Conservation (phyloP, 2,113 vertebrate species). For the Etheostoma spectabile region DNA sequence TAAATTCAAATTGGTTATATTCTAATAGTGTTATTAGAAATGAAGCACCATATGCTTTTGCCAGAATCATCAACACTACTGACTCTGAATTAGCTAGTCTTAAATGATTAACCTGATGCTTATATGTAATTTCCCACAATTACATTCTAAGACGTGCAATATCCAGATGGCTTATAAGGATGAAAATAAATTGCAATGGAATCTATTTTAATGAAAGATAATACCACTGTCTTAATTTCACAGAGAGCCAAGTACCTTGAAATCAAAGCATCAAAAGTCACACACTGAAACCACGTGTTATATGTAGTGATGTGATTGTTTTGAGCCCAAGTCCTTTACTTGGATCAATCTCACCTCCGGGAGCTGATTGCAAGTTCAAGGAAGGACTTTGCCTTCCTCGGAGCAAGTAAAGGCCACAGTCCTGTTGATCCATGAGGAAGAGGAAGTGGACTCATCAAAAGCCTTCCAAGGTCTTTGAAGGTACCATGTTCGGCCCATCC, state of each 20-base stretch:
- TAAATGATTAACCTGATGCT: constrained; percentile 26
- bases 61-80: constrained; percentile 6
- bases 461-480: constrained; percentile 72
- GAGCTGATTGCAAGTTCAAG: constrained; percentile 52
- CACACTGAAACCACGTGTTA: constrained; percentile 4
- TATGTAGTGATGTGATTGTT: constrained; percentile 18
- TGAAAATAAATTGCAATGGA: constrained; percentile 31
- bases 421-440: constrained; percentile 67
- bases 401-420: constrained; percentile 49
- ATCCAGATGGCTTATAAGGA: constrained; percentile 30
- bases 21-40: constrained; percentile 1
- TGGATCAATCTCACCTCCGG: constrained; percentile 35
- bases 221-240: constrained; percentile 33
- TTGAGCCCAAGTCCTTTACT: constrained; percentile 26
- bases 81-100: not conserved
- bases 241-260: constrained; percentile 7
- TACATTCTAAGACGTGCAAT: constrained; percentile 19
- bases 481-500: constrained; percentile 52
- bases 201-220: constrained; percentile 44
- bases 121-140: constrained; percentile 11
- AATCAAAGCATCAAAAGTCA: constrained; percentile 5
- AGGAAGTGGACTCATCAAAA: constrained; percentile 78
- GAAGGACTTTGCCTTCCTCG: constrained; percentile 35
- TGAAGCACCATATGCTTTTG: not conserved
- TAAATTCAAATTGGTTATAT: not conserved